Percentiles rank a stretch among this genome's conserved stretches.
Evolutionary conservation across 2,113 vertebrate genomes (phyloP).

Genomic region (Procavia capensis): DNA sequence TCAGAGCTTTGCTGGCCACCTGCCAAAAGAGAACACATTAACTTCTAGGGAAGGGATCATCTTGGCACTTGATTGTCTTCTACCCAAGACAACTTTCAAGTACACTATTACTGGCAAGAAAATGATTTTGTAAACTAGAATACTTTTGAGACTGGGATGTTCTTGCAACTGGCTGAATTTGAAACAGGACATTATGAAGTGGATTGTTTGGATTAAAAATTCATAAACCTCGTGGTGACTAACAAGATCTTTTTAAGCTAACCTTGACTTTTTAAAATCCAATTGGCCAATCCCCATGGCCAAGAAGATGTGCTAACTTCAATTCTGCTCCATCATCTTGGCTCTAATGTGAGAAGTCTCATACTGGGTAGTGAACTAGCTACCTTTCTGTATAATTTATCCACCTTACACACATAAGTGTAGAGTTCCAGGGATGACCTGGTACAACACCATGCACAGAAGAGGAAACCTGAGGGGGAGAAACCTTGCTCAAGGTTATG

Average conservation of each 20-base stretch:
- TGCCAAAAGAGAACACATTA: conserved; percentile 77
- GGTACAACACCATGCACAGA: background rate
- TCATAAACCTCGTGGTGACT: background rate
- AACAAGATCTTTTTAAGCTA: conserved; percentile 6
- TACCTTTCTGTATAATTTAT: background rate
- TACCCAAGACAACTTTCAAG: background rate
- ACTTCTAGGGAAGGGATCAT: background rate
- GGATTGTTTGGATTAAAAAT: background rate
- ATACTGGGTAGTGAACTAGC: background rate
- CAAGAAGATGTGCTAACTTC: background rate
- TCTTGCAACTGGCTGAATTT: background rate
- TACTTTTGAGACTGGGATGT: background rate
- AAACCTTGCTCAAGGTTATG: background rate
- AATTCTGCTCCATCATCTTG: background rate
- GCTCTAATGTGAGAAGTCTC: background rate
- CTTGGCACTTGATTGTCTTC: background rate
- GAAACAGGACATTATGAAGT: background rate
- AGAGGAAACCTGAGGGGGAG: background rate
- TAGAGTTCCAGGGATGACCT: too few relatives aligned
- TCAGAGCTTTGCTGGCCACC: conserved; percentile 94
- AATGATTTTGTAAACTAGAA: background rate
- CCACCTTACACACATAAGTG: background rate
- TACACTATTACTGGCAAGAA: background rate
- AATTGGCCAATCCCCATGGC: background rate
- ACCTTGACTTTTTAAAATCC: background rate